phyloP scores from a whole-genome alignment of 2,888 invertebrate genomes.

The Trachelus tabidus region DNA sequence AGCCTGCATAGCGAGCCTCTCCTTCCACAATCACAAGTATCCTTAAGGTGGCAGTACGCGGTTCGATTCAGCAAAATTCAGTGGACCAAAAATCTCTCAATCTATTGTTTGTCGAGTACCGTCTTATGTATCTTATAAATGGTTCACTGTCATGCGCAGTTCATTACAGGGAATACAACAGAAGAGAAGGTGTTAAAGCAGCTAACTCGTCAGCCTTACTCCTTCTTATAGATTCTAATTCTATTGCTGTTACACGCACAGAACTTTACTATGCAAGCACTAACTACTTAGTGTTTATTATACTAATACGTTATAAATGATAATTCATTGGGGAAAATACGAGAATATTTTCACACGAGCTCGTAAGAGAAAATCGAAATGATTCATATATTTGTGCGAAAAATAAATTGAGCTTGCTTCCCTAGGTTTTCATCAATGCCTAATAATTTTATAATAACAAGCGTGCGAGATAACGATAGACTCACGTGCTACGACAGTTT shows the following conservation, averaged over 20 bases:
- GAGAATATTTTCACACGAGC: background rate
- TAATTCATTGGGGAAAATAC: background rate
- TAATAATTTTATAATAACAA: background rate
- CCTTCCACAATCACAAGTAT: constrained; percentile 37
- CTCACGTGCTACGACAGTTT: background rate
- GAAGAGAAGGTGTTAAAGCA: background rate
- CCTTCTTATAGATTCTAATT: background rate
- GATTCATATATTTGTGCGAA: background rate
- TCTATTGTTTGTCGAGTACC: constrained; percentile 3
- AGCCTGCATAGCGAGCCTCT: constrained; percentile 50
- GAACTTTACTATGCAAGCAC: background rate
- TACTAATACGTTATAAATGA: background rate
- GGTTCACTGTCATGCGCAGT: background rate
- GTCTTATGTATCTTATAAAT: background rate
- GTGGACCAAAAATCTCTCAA: constrained; percentile 34
- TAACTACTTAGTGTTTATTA: background rate
- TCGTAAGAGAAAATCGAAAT: background rate
- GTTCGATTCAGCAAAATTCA: constrained; percentile 38
- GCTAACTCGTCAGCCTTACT: background rate
- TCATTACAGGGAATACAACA: background rate
- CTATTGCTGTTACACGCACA: background rate
- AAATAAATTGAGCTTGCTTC: background rate
- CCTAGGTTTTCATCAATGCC: background rate
- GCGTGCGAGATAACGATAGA: background rate
- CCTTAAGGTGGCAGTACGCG: constrained; percentile 52